Conservation (phyloP, 2,888 invertebrate genomes). For the Thymelicus lineola region DNA sequence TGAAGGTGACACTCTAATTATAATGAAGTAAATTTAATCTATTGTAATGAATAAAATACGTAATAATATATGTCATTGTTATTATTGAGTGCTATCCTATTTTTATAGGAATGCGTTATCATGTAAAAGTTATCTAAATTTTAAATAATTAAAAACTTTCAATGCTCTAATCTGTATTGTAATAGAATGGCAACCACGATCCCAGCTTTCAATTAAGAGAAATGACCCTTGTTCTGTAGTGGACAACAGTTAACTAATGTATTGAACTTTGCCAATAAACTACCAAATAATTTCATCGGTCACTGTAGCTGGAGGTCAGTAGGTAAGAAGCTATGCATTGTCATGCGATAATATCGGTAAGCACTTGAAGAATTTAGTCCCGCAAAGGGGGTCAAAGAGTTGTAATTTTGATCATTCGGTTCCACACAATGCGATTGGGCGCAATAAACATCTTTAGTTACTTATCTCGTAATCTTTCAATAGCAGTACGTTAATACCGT, state of each 20-base stretch:
- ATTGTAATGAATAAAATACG: too few relatives aligned
- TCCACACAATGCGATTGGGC: constrained; percentile 29
- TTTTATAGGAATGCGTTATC: too few relatives aligned
- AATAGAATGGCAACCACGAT: too few relatives aligned
- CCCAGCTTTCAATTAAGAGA: too few relatives aligned
- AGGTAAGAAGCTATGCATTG: constrained; percentile 12
- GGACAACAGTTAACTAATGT: background rate
- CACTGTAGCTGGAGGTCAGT: background rate
- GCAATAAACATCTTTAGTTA: constrained; percentile 24
- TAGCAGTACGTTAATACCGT: constrained; percentile 54
- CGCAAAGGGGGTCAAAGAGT: constrained; percentile 24
- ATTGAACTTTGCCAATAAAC: constrained; percentile 1
- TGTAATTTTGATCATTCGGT: constrained; percentile 14
- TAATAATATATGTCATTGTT: too few relatives aligned
- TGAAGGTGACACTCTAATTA: too few relatives aligned
- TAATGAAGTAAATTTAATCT: too few relatives aligned
- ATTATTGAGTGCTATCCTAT: too few relatives aligned
- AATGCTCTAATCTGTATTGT: too few relatives aligned
- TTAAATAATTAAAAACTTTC: too few relatives aligned
- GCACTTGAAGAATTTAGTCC: constrained; percentile 17
- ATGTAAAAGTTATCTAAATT: too few relatives aligned
- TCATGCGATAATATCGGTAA: constrained; percentile 21
- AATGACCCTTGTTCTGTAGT: too few relatives aligned
- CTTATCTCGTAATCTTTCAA: constrained; percentile 28
- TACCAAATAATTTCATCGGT: background rate